Conservation (phyloP, 35 echinoderm and acorn worm genomes). For the Anneissia japonica region DNA sequence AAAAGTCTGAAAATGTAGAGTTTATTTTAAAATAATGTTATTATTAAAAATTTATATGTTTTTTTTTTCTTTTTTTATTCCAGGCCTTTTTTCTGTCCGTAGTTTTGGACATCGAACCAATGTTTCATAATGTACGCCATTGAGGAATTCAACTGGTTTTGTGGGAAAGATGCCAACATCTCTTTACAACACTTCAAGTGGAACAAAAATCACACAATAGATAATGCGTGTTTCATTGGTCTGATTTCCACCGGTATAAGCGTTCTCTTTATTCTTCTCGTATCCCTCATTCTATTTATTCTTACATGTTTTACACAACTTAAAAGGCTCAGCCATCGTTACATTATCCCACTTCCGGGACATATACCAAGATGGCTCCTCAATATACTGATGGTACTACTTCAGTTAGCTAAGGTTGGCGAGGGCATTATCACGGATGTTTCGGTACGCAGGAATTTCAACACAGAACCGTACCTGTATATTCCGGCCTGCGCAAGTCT, state of each 20-base stretch:
- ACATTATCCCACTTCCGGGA: conserved; percentile 63
- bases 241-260: conserved; percentile 47
- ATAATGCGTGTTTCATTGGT: conserved; percentile 86
- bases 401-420: conserved; percentile 40
- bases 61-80: too few relatives aligned
- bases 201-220: conserved; percentile 47
- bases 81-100: too few relatives aligned
- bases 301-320: conserved; percentile 39
- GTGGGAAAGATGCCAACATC: conserved; percentile 25
- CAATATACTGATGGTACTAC: conserved; percentile 36
- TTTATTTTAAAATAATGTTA: too few relatives aligned
- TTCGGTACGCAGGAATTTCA: not conserved
- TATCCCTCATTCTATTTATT: conserved; percentile 41
- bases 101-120: too few relatives aligned
- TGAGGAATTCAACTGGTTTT: conserved; percentile 55
- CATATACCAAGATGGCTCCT: conserved; percentile 65
- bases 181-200: conserved; percentile 37
- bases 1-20: too few relatives aligned
- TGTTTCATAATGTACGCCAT: not conserved
- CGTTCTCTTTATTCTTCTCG: conserved; percentile 51
- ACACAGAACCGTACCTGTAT: conserved; percentile 72
- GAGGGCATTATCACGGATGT: conserved; percentile 80
- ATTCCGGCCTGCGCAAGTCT: conserved; percentile 19
- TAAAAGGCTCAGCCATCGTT: conserved; percentile 11
- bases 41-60: too few relatives aligned